Evolutionary conservation across 2,797 vertebrate genomes (phyloP), one percentile per base, ranked within the genome.

Genomic region (Leptodactylus fallax): DNA sequence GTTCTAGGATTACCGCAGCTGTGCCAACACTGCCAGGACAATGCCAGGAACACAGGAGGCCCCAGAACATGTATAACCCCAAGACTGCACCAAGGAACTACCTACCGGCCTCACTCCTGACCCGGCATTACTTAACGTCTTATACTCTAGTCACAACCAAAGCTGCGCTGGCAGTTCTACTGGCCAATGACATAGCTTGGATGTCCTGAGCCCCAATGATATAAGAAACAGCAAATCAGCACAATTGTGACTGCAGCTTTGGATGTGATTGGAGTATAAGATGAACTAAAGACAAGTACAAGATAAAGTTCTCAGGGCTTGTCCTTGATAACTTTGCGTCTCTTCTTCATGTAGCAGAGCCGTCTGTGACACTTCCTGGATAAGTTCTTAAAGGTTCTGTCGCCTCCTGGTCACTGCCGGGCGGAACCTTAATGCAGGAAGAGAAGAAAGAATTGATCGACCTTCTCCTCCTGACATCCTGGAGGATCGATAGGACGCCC

Each of bases 401-500:
- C 65, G 8, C 9, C 17, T 45, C 19, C 27, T 58, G 56, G 21
- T 53, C 27, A 27, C 9, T 7, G 17, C 49, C 16, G 0, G 16
- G 10, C 4, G 7, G 58, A 55, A 10, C 21, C 11, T 82, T 12
- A 36, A 8, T 12, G 21, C 63, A 56, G 82, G 82, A 84, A 83
- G 67, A n/a, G 65, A 45, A 27, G 3, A 27, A 45, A 61, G 23
- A 47, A 80, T 61, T 45, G 79, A 76, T 76, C 69, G 3, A 23
- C 27, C 11, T 60, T n/a, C 53, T 72, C 67, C 25, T 36, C 14
- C 76, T 9, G 25, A 19, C 65, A 27, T 60, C 65, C 79, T 47
- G 27, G 53, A 74, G 8, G 55, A 60, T 84, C 82, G 72, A 84
- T 84, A 84, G 69, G 67, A 87, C 63, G n/a, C 76, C 51, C 76